A percentile compares a stretch with the other conserved stretches of the same genome.
phyloP scores from a whole-genome alignment of 2,797 vertebrate genomes.

The Pygocentrus nattereri region DNA sequence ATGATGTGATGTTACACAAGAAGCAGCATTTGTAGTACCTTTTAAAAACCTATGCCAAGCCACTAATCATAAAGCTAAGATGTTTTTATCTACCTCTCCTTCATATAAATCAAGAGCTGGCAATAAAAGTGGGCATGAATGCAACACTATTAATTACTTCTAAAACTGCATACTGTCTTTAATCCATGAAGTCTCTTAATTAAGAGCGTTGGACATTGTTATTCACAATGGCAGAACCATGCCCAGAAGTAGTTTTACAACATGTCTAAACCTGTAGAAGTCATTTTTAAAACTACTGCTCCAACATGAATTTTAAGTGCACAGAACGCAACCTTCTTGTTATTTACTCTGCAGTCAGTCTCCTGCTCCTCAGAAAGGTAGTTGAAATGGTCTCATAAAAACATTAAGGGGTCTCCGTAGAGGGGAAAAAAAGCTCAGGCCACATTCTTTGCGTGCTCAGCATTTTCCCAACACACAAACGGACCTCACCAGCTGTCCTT shows the following conservation, averaged over 20 bases:
- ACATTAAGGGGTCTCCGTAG: neutral
- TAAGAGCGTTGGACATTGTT: neutral
- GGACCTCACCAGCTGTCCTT: conserved; percentile 43
- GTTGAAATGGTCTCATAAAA: conserved; percentile 24
- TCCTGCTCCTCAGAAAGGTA: neutral
- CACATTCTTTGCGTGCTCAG: conserved; percentile 50
- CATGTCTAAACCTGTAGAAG: neutral
- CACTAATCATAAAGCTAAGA: neutral
- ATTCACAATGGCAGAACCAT: neutral
- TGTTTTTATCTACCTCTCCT: neutral
- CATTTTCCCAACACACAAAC: conserved; percentile 31
- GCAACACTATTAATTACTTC: neutral
- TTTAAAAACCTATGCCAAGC: neutral
- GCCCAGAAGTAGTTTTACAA: neutral
- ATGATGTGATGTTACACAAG: neutral
- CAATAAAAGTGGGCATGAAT: neutral
- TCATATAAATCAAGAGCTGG: neutral
- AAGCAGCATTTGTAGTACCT: neutral
- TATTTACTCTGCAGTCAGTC: neutral
- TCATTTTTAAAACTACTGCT: neutral
- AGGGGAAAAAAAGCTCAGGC: neutral
- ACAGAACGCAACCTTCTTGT: neutral
- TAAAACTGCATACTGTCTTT: neutral
- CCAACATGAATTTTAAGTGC: neutral
- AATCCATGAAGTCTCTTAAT: neutral